These are phyloP conservation scores for Regulus satrapa DNA, from an alignment of 2,113 vertebrate species.

Conservation along the genomic window DNA sequence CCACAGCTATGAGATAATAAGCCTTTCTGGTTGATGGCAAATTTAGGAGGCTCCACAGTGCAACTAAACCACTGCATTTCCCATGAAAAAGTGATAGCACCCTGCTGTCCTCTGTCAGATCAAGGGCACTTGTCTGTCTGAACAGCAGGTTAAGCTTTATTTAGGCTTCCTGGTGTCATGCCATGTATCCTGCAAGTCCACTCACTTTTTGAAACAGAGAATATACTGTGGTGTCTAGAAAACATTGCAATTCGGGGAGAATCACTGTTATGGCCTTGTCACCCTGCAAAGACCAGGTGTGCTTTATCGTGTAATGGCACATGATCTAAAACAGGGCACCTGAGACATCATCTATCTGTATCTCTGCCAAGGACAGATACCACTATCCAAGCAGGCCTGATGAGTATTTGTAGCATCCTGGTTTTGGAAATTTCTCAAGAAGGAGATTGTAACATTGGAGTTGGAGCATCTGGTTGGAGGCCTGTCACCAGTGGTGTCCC, in stretches of 20 bases:
- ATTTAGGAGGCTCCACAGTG: background rate
- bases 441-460: background rate
- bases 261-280: background rate
- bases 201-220: background rate
- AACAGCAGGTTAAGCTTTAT: background rate
- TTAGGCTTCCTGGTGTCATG: background rate
- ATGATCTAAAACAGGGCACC: background rate
- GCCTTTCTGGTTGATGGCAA: background rate
- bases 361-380: background rate
- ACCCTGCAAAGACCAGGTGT: background rate
- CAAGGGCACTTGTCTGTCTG: background rate
- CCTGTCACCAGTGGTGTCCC: background rate
- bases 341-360: background rate
- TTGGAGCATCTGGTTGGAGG: background rate
- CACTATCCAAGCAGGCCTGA: background rate
- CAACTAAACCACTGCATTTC: background rate
- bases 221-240: background rate
- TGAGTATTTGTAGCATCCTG: background rate
- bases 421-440: background rate
- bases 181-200: background rate
- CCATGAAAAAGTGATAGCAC: background rate
- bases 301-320: background rate
- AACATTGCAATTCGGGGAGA: background rate
- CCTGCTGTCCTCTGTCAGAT: background rate
- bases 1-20: background rate